These are phyloP conservation scores for Ptychoptera albimana DNA, from an alignment of 2,888 invertebrate genomes.

Conservation along the genomic window DNA sequence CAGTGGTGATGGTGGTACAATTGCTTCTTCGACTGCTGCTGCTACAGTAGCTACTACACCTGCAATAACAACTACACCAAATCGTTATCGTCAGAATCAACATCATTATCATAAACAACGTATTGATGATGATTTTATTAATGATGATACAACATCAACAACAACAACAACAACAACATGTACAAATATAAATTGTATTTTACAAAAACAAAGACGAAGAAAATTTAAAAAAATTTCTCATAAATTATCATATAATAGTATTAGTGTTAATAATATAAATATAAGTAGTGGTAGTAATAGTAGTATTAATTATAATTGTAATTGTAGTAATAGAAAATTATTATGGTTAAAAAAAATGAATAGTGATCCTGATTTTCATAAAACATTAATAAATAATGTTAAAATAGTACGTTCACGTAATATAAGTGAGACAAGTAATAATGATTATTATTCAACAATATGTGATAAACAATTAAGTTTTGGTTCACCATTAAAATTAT, in stretches of 20 bases:
- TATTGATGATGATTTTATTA: conserved; percentile 8
- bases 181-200: too few relatives aligned
- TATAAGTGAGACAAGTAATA: not conserved
- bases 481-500: conserved; percentile 20
- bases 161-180: too few relatives aligned
- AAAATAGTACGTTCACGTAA: conserved; percentile 5
- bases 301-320: not conserved
- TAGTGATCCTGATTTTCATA: conserved; percentile 21
- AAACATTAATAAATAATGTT: conserved; percentile 17
- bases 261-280: not conserved
- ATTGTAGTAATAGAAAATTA: not conserved
- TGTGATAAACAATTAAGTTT: conserved; percentile 25
- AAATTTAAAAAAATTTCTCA: too few relatives aligned
- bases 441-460: conserved; percentile 21
- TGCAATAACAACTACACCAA: conserved; percentile 5
- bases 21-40: not conserved
- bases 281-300: conserved; percentile 1
- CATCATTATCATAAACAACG: too few relatives aligned
- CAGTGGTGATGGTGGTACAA: not conserved
- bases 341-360: conserved; percentile 14
- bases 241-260: not conserved
- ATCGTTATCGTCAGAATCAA: not conserved
- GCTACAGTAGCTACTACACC: not conserved
- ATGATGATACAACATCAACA: conserved; percentile 4
- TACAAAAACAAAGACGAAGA: too few relatives aligned